Base-by-base conservation (phyloP, 2,888 invertebrate genomes). In the Chaitophorus viminalis region DNA sequence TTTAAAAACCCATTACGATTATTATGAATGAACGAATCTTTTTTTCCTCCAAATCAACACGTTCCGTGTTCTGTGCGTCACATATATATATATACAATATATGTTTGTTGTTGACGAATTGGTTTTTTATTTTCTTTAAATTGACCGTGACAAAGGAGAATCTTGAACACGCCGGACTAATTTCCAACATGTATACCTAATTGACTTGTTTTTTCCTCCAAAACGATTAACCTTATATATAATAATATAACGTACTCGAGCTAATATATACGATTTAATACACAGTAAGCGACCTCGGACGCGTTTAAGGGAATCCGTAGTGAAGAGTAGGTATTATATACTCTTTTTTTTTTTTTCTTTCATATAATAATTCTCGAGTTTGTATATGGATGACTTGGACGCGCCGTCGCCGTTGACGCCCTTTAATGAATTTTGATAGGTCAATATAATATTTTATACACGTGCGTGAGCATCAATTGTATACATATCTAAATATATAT, bases 1-100 rank as follows among this genome's bases (percentile, higher is more conserved):
- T 83, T 83, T 75, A 74, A 83, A 83, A 83, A 83, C 36, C 60
- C 54, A 83, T 83, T 83, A 83, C 74, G 36, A 33, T 18, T n/a
- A n/a, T 52, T 11, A 46, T 52, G 31, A n/a, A 79, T 70, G 31
- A 46, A 70, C 46, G 39, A 70, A 17, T 21, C 46, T 82, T 70
- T 46, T 70, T 65, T 39, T 39, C 36, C 36, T 81, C 29, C 29
- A 68, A 29, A 81, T 81, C 81, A 68, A 68, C 68, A 72, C 70
- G 52, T 79, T 60, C 60, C 60, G 60, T 60, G 60, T 60, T 60
- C 60, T 21, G 25, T 25, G 60, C 21, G 14, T 11, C 33, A 25
- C 36, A 68, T 31, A 18, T 54, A 39, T 46, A 46, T 46, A 46
- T 46, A 46, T 46, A 29, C 33, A 21, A 39, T 75, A 39, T 39